These are phyloP conservation scores for Gasterosteus nipponicus DNA, from an alignment of 2,113 vertebrate genomes.

Conservation along the genomic window DNA sequence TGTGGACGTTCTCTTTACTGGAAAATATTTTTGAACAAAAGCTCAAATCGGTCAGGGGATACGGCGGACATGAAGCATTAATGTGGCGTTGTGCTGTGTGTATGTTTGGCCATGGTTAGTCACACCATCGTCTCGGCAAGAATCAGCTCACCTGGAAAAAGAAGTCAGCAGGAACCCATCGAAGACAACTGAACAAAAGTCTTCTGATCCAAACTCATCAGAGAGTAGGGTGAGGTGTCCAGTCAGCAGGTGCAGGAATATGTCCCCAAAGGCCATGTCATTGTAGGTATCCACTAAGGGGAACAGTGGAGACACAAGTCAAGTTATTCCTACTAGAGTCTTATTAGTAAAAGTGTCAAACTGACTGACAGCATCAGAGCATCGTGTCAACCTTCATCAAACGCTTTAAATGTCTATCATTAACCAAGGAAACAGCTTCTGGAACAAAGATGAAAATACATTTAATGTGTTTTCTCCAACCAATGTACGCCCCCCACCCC, in stretches of 20 bases:
- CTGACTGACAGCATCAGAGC: not conserved
- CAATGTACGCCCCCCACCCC: too few relatives aligned
- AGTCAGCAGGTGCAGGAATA: slow-evolving; percentile 95
- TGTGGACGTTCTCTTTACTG: slow-evolving; percentile 97
- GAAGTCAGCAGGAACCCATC: slow-evolving; percentile 93
- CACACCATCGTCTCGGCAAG: not conserved
- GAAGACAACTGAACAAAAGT: slow-evolving; percentile 92
- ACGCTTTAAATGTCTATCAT: too few relatives aligned
- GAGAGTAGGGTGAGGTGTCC: slow-evolving; percentile 92
- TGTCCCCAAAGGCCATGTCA: slow-evolving; percentile 93
- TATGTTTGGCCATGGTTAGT: not conserved
- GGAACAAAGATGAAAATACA: not conserved
- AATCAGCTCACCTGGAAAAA: slow-evolving; percentile 85
- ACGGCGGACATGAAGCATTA: not conserved
- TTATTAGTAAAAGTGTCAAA: not conserved
- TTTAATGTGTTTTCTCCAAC: not conserved
- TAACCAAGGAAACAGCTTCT: too few relatives aligned
- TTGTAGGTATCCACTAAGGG: slow-evolving; percentile 90
- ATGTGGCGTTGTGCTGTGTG: not conserved
- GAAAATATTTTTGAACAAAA: slow-evolving; percentile 21
- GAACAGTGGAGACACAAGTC: slow-evolving; percentile 1
- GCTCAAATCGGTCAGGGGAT: not conserved
- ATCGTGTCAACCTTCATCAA: too few relatives aligned
- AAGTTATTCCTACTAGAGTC: not conserved
- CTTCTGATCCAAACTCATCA: slow-evolving; percentile 92